Evolutionary conservation across 2,113 vertebrate species (phyloP), one percentile per base, ranked within the genome.

Genomic region (Oceanodroma tethys): DNA sequence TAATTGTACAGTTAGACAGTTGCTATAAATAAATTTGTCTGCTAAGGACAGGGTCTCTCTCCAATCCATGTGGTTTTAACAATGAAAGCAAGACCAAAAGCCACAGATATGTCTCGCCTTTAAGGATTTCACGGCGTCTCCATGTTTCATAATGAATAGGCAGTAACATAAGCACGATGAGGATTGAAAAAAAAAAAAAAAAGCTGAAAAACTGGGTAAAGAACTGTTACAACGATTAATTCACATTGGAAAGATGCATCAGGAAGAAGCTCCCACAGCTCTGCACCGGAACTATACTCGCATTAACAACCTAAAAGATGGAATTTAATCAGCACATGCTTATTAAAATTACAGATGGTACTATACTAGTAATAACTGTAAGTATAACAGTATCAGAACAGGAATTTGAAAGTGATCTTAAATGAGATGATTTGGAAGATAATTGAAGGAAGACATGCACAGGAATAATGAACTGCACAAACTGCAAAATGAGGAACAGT

Each of bases 71-170:
- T 34, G 48, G 22, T 18, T 58, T 81, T 68, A 74, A 55, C 67
- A 65, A 36, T 5, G 22, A 34, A 63, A 67, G 16, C 36, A n/a
- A 85, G 14, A 63, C 56, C 27, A 55, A 45, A 55, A 68, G 14
- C 52, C 59, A 55, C 30, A 21, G 50, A 36, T 23, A 10, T 2
- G 4, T 40, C 58, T 42, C 2, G 30, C 38, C 50, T 65, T 47
- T 9, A 36, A 34, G 70, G 70, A 81, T 29, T 71, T 71, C 75
- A 36, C 52, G 59, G 21, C 2, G 1, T 11, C 47, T 78, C 65
- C 6, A 2, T 1, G 11, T 56, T 62, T 73, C 59, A 20, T 17
- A 50, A 55, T 1, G 7, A 50, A 34, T 0, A 34, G 67, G 14
- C 36, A 66, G 16, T 7, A 53, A 66, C 19, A 26, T 14, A 52